Evolutionary conservation across 2,888 invertebrate species (phyloP).

Genomic region (Scaptomyza polygonia): DNA sequence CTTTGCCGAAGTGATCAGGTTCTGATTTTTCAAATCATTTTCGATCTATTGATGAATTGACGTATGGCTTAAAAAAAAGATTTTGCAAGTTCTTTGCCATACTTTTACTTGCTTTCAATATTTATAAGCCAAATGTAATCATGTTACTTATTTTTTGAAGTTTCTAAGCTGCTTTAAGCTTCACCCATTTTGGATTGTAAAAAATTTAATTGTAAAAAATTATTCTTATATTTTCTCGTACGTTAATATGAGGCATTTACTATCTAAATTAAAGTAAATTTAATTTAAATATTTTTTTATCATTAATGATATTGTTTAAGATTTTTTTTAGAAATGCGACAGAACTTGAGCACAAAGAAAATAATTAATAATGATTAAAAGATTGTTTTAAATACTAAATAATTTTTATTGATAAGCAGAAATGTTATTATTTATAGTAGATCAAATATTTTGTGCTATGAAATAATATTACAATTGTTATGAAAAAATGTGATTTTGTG

Average conservation of each 20-base stretch:
- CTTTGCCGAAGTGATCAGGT: constrained; percentile 5
- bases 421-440: constrained; percentile 22
- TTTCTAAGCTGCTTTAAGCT: neutral
- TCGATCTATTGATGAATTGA: neutral
- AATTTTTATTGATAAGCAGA: constrained; percentile 10
- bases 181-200: neutral
- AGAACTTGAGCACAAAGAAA: neutral
- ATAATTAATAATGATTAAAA: no score
- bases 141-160: no score
- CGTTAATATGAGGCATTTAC: no score
- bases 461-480: neutral
- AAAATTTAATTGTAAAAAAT: neutral
- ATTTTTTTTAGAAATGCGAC: neutral
- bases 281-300: neutral
- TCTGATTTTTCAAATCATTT: neutral
- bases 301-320: neutral
- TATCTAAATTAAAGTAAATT: neutral
- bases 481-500: constrained; percentile 1
- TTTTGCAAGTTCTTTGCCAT: neutral
- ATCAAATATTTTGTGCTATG: neutral
- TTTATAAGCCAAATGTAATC: no score
- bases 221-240: no score
- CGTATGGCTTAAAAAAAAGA: neutral
- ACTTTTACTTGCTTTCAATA: constrained; percentile 1
- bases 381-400: neutral